These are phyloP conservation scores for Urocitellus parryii DNA, from an alignment of 2,113 vertebrate species.

Conservation along the genomic window DNA sequence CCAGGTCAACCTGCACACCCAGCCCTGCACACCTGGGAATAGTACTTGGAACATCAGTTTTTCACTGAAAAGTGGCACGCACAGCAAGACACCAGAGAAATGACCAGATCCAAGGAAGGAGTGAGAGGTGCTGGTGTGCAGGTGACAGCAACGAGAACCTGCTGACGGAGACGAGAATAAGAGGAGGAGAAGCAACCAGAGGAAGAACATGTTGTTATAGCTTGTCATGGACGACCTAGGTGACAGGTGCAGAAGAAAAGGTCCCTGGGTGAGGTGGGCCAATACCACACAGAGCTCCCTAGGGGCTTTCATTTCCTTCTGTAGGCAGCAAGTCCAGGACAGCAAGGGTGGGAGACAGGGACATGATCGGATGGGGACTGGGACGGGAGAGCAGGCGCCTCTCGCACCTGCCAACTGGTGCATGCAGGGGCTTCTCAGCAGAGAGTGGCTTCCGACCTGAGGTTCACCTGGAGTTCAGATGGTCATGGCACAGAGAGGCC, in stretches of 20 bases:
- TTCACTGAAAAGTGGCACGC: background rate
- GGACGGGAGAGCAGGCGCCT: background rate
- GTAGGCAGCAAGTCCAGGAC: background rate
- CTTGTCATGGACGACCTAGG: accelerated
- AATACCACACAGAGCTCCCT: background rate
- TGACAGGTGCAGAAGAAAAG: background rate
- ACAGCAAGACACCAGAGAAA: background rate
- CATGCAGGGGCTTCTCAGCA: background rate
- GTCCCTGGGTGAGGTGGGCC: background rate
- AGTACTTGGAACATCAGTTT: background rate
- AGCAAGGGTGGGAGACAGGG: background rate
- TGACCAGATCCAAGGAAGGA: background rate
- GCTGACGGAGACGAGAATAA: background rate
- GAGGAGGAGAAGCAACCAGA: background rate
- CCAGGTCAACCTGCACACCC: background rate
- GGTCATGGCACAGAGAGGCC: background rate
- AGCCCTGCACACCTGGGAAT: no score
- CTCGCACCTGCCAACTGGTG: background rate
- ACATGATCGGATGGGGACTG: background rate
- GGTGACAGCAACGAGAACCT: background rate
- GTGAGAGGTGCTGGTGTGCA: background rate
- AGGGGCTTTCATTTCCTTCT: background rate
- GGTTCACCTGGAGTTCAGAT: background rate
- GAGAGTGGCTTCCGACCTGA: background rate
- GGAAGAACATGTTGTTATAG: background rate